Evolutionary conservation across 2,113 vertebrate species (phyloP), one percentile per base, ranked within the genome.

Genomic region (Syngnathus scovelli): DNA sequence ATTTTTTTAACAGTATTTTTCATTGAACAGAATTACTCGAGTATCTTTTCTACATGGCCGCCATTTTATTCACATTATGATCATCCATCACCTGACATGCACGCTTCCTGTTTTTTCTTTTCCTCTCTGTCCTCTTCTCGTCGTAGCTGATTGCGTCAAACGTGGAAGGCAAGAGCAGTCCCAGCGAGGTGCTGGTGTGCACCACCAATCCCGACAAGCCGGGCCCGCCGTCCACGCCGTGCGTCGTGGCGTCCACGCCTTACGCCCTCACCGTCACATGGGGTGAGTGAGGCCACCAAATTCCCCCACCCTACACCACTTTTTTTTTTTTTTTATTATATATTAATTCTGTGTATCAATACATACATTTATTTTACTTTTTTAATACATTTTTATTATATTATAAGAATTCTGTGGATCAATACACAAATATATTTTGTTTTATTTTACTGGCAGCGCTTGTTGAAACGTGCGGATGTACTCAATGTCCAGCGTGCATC

Each of bases 141-240:
- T 13, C 64, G 51, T 85, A 99, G 97, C 94, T 99, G 77, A 95
- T 93, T 69, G 94, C 93, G 60, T 96, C 94, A 46, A 98, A 96
- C 7, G 85, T 91, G 87, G 97, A 98, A 91, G 96, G 95, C 75
- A 93, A 88, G 69, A 99, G 96, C 86, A 94, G 92, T 82, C 95
- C 97, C 18, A 98, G 97, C 1, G 95, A 98, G 85, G 90, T 98
- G 70, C 67, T 99, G 85, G 93, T 98, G 58, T 98, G 96, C 79
- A 96, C 94, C 70, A 99, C 97, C 27, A 96, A 93, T 66, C 94
- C 96, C 0, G 97, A 99, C 85, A 92, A 94, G 85, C 97, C 97
- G 0, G 96, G 95, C 37, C 93, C 96, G 52, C 96, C 97, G 0
- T 90, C 93, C 67, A 90, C 91, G 71, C 96, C 95, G 0, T 75